phyloP scores from a whole-genome alignment of 2,888 invertebrate genomes.

The Stictocephala bisonia region DNA sequence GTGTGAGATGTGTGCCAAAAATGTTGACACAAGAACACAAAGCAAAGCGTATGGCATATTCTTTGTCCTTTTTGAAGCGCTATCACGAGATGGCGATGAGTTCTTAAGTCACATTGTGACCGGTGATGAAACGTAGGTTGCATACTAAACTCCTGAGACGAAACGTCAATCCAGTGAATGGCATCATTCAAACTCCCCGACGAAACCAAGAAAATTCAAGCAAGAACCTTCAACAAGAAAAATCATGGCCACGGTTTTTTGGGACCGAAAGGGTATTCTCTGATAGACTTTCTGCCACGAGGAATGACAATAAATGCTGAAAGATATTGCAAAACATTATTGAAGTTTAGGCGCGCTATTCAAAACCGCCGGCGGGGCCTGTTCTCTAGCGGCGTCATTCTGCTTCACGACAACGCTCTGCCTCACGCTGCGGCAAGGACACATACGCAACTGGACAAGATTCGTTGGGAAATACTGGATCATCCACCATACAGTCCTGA shows the following conservation, averaged over 20 bases:
- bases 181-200: constrained; percentile 48
- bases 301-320: constrained; percentile 23
- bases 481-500: constrained; percentile 48
- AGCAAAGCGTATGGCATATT: constrained; percentile 7
- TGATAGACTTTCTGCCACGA: no score
- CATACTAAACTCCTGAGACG: constrained; percentile 50
- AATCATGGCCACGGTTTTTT: constrained; percentile 52
- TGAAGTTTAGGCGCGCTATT: constrained; percentile 18
- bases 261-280: no score
- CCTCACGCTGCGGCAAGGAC: constrained; percentile 39
- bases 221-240: constrained; percentile 47
- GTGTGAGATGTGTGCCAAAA: constrained; percentile 24
- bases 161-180: constrained; percentile 51
- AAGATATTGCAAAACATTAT: background rate
- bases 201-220: constrained; percentile 49
- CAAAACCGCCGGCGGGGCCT: constrained; percentile 43
- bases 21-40: constrained; percentile 5
- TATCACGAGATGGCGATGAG: constrained; percentile 30
- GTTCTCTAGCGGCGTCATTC: constrained; percentile 23
- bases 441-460: constrained; percentile 4
- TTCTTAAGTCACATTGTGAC: constrained; percentile 52
- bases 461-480: constrained; percentile 41
- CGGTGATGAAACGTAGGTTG: constrained; percentile 54
- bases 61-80: constrained; percentile 20
- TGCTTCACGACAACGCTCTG: constrained; percentile 32